Conservation (phyloP, 2,113 vertebrate species). For the Notarius lentiginosus region DNA sequence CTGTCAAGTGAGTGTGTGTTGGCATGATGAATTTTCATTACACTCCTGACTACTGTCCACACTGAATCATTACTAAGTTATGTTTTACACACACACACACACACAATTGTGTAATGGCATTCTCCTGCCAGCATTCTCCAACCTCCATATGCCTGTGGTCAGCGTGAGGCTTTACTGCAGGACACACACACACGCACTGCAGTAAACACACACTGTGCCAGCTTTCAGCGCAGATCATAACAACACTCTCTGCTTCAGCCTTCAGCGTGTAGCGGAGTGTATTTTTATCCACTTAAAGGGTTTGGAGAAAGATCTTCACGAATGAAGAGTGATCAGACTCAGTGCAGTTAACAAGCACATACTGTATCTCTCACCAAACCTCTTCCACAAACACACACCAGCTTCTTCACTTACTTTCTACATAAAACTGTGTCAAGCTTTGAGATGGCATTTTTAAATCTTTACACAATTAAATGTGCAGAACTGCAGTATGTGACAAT, state of each 20-base stretch:
- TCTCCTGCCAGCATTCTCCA: conserved; percentile 24
- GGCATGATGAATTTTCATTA: background rate
- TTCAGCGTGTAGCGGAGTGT: background rate
- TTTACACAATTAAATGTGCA: background rate
- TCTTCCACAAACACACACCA: background rate
- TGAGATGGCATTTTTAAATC: background rate
- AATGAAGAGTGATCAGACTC: background rate
- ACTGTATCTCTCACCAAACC: background rate
- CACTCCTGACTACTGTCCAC: background rate
- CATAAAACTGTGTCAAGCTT: background rate
- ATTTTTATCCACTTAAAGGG: background rate
- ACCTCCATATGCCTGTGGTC: conserved; percentile 37
- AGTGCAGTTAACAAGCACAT: background rate
- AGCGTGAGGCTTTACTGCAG: conserved; percentile 19
- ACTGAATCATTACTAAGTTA: background rate
- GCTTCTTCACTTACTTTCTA: background rate
- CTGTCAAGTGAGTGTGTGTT: background rate
- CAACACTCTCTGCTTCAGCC: background rate
- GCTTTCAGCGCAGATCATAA: background rate
- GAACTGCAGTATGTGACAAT: background rate
- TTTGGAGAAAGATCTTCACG: background rate
- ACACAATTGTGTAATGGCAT: conserved; percentile 1
- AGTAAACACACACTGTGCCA: conserved; percentile 19
- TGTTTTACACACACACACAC: conserved; percentile 24
- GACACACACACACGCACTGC: conserved; percentile 24